Evolutionary conservation across 2,888 invertebrate genomes (phyloP).

Genomic region (Leucoptera coffeella): DNA sequence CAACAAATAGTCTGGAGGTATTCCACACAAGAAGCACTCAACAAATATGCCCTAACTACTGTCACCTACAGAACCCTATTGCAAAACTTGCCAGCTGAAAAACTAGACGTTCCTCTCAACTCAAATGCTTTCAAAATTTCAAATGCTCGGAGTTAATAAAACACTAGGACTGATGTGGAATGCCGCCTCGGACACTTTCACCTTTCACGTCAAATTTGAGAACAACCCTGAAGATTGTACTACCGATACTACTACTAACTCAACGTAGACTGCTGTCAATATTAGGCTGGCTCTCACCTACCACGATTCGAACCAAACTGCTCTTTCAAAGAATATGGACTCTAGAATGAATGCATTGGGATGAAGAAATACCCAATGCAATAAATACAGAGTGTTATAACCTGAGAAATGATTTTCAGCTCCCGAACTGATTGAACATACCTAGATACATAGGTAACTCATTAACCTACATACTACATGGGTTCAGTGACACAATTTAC

Average conservation of each 20-base stretch:
- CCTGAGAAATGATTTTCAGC: not conserved
- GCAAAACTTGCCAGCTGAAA: constrained; percentile 6
- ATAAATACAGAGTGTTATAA: not conserved
- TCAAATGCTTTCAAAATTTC: not conserved
- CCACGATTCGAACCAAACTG: not conserved
- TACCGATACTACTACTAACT: constrained; percentile 1
- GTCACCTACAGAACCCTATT: constrained; percentile 5
- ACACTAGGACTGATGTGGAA: constrained; percentile 1
- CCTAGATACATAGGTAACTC: not conserved
- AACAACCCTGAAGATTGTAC: too few relatives aligned
- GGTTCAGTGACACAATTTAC: not conserved
- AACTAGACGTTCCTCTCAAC: not conserved
- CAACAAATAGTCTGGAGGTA: constrained; percentile 9
- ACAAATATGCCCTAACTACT: constrained; percentile 4
- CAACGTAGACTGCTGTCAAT: constrained; percentile 7
- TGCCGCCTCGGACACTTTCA: constrained; percentile 2
- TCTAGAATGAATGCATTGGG: not conserved
- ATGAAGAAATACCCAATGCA: not conserved
- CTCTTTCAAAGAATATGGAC: not conserved
- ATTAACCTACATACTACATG: not conserved
- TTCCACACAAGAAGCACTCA: not conserved
- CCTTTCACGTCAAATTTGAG: constrained; percentile 5
- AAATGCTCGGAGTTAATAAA: not conserved
- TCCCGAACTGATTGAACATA: not conserved
- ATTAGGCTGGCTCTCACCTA: not conserved